A percentile compares a stretch with the other conserved stretches of the same genome.
These are phyloP conservation scores for Acronicta psi DNA, from an alignment of 2,888 invertebrate genomes.

Conservation along the genomic window DNA sequence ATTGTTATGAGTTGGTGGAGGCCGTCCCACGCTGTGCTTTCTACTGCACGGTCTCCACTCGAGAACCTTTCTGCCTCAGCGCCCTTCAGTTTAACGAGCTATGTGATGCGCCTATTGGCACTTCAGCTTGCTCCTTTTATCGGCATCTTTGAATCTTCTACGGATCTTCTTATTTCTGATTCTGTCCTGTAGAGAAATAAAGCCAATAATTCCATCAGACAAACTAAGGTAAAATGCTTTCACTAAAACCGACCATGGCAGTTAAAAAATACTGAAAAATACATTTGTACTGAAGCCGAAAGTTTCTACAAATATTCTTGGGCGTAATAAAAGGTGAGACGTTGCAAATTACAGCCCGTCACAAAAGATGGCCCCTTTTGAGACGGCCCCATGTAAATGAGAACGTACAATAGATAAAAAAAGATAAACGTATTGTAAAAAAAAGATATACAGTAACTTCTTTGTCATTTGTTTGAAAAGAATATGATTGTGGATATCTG, in stretches of 20 bases:
- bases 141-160: too few relatives aligned
- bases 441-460: constrained; percentile 15
- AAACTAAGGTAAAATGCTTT: too few relatives aligned
- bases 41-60: too few relatives aligned
- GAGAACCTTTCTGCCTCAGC: too few relatives aligned
- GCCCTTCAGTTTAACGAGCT: too few relatives aligned
- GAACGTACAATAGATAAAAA: constrained; percentile 56
- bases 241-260: not conserved
- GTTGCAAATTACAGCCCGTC: constrained; percentile 35
- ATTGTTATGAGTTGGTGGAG: too few relatives aligned
- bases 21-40: too few relatives aligned
- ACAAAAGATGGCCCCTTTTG: constrained; percentile 41
- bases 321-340: constrained; percentile 18
- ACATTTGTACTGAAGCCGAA: constrained; percentile 8
- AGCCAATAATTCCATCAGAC: too few relatives aligned
- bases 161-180: too few relatives aligned
- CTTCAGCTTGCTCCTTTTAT: too few relatives aligned
- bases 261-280: constrained; percentile 16
- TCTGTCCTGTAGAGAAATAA: too few relatives aligned
- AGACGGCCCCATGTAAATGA: constrained; percentile 55
- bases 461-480: constrained; percentile 26
- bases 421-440: constrained; percentile 47
- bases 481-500: constrained; percentile 23
- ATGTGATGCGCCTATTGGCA: too few relatives aligned
- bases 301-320: constrained; percentile 23